Base-by-base conservation (phyloP, 1,140 invertebrate genomes). In the Bradysia coprophila region DNA sequence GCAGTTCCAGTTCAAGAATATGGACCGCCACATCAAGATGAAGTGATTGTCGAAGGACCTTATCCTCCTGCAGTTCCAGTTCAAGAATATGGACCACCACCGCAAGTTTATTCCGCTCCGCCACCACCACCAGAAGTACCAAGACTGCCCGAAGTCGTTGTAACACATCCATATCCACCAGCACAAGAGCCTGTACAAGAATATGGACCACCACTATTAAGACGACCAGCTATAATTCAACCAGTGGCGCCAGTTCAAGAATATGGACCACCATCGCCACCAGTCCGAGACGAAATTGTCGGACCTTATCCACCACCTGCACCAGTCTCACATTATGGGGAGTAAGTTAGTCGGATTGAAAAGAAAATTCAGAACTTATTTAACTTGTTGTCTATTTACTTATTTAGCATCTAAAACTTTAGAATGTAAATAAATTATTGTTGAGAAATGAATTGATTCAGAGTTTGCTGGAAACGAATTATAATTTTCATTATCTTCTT, bases 121-220 rank as follows among this genome's bases (percentile, higher is more conserved):
- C 38, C 9, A 38, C 38, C 18, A 9, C 38, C 13, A 10, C 19
- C 2, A 39, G 6, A 20, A 39, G 19, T 3, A 39, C 38, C 15
- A 10, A 16, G 15, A n/a, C 34, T 18, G 3, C 34, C 3, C 9
- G 2, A 16, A 15, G 16, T 18, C 21, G n/a, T 21, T 20, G n/a
- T 11, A 8, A 4, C 21, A 21, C 11, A 13, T 10, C 20, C 18
- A 23, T 19, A 20, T 21, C 1, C 38, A 39, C 5, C 38, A 22
- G 15, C 18, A 38, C 13, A 38, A 21, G 20, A 20, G n/a, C 18
- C 6, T 22, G 8, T 22, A 21, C 19, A 5, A 21, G 23, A 13
- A 54, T 52, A 18, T 51, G 38, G 2, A 56, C 32, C 2, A 54
- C 55, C 1, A 54, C 52, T 8, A 56, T 41, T 6, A 47, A 41